A percentile compares a stretch with the other conserved stretches of the same genome.
Evolutionary conservation across 2,797 vertebrate genomes (phyloP).

Genomic region (Pseudomugil tenellus): DNA sequence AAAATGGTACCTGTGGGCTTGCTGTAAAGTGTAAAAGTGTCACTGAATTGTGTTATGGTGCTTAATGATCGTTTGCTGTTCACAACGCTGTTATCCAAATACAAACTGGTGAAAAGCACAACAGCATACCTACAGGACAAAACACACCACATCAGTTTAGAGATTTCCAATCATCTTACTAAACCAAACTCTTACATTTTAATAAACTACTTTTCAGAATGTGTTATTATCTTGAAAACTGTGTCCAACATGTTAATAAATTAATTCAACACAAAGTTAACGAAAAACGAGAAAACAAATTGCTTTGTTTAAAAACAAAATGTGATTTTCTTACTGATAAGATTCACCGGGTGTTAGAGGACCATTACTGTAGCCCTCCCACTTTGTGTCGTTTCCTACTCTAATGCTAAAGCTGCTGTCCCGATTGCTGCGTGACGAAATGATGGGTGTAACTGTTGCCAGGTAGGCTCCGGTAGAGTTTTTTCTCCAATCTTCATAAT

Average conservation of each 20-base stretch:
- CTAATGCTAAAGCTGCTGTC: background rate
- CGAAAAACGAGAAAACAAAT: background rate
- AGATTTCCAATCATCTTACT: background rate
- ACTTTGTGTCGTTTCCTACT: conserved; percentile 55
- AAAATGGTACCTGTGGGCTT: conserved; percentile 67
- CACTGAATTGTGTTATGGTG: background rate
- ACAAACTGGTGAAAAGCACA: conserved; percentile 71
- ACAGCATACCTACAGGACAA: conserved; percentile 69
- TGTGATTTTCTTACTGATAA: conserved; percentile 69
- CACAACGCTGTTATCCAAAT: background rate
- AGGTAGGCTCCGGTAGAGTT: conserved; percentile 51
- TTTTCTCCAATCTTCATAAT: conserved; percentile 54
- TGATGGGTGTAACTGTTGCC: conserved; percentile 43
- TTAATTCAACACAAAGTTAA: background rate
- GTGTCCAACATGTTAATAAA: background rate
- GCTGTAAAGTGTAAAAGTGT: fast-evolving
- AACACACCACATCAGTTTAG: conserved; percentile 14
- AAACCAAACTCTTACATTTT: background rate
- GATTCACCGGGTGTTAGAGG: conserved; percentile 32
- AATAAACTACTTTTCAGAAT: background rate
- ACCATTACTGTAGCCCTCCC: conserved; percentile 61
- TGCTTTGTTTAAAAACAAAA: background rate
- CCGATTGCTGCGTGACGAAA: background rate
- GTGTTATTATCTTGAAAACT: too few species aligned
- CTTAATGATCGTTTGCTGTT: background rate